Evolutionary conservation across 1,140 invertebrate species (phyloP).

Genomic region (Platyscapa corneri): DNA sequence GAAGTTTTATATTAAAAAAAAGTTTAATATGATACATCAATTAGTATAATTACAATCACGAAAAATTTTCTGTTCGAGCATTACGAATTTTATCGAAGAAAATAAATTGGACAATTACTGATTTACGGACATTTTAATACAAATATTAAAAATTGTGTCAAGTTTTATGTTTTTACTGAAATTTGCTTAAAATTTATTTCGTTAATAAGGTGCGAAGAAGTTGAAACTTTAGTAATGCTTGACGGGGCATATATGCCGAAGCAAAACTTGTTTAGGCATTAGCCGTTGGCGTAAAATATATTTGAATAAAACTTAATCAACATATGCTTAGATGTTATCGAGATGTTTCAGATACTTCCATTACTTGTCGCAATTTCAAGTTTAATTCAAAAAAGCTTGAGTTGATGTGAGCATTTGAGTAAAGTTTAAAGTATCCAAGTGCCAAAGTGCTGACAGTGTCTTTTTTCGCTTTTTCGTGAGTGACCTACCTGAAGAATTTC

Average conservation of each 20-base stretch:
- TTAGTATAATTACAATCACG: too few species aligned
- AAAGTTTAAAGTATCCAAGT: neutral
- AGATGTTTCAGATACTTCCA: neutral
- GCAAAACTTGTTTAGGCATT: neutral
- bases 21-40: too few species aligned
- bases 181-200: neutral
- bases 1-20: too few species aligned
- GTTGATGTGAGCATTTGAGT: neutral
- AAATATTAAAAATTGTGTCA: too few species aligned
- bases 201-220: neutral
- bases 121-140: too few species aligned
- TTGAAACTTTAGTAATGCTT: neutral
- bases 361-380: neutral
- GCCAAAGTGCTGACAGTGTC: neutral
- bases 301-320: neutral
- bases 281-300: neutral
- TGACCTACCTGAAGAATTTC: neutral
- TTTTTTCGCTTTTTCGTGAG: neutral
- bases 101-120: too few species aligned
- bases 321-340: neutral
- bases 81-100: too few species aligned
- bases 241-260: neutral
- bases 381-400: neutral
- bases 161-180: neutral
- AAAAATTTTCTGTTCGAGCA: too few species aligned